These are phyloP conservation scores for Chironex yamaguchii DNA, from an alignment of 30 jellyfish, hydroid and myxozoan genomes.

Conservation along the genomic window DNA sequence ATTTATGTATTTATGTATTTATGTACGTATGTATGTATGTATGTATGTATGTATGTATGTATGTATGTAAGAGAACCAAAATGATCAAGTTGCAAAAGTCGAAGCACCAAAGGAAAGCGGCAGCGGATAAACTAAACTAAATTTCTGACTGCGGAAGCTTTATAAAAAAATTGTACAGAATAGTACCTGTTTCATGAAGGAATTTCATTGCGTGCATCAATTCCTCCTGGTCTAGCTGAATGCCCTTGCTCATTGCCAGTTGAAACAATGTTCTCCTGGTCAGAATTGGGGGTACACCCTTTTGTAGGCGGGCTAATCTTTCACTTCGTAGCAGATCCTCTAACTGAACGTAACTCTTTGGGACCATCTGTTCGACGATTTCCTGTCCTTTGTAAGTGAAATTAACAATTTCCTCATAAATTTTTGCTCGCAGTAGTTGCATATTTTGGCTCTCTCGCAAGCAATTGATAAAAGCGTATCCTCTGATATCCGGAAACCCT, in stretches of 20 bases:
- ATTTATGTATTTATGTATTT: too few species aligned
- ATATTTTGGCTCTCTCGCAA: conserved; percentile 65
- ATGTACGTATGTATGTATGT: too few species aligned
- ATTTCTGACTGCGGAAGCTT: neutral
- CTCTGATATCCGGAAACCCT: conserved; percentile 84
- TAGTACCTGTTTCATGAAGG: conserved; percentile 86
- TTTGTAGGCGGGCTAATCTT: conserved; percentile 27
- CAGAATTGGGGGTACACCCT: conserved; percentile 61
- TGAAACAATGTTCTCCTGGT: conserved; percentile 58
- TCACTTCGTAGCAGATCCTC: conserved; percentile 79
- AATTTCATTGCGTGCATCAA: conserved; percentile 83
- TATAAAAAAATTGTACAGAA: neutral
- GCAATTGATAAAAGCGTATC: conserved; percentile 81
- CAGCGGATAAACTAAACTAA: neutral
- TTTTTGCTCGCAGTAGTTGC: conserved; percentile 74
- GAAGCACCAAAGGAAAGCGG: too few species aligned
- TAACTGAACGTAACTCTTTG: conserved; percentile 86
- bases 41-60: too few species aligned
- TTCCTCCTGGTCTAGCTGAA: conserved; percentile 75
- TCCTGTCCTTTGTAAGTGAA: conserved; percentile 72
- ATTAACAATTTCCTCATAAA: conserved; percentile 59
- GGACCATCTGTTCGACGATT: conserved; percentile 81
- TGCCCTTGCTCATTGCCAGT: conserved; percentile 50
- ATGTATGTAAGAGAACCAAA: too few species aligned
- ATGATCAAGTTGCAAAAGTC: too few species aligned